Evolutionary conservation across 2,888 invertebrate species (phyloP).

Genomic region (Agriotes lineatus): DNA sequence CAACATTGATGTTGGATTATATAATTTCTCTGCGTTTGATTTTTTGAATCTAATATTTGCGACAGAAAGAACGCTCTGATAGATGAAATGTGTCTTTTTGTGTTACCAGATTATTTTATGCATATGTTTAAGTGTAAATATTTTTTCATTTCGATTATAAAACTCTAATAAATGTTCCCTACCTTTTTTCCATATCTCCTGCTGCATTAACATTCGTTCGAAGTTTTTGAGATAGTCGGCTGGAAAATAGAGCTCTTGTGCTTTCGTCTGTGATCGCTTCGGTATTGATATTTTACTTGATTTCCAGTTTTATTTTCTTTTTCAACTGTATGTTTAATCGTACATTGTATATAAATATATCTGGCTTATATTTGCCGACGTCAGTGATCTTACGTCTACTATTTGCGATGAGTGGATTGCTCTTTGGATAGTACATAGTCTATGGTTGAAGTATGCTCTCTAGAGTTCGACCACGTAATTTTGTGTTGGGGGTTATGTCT

Average conservation of each 20-base stretch:
- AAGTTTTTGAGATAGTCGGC: not conserved
- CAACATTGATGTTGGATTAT: too few species aligned
- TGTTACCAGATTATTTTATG: too few species aligned
- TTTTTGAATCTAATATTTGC: too few species aligned
- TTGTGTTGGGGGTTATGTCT: not conserved
- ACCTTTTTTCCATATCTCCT: not conserved
- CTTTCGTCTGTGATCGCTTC: too few species aligned
- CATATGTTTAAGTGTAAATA: too few species aligned
- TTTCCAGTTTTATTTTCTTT: not conserved
- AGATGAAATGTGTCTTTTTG: too few species aligned
- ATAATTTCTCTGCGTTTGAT: too few species aligned
- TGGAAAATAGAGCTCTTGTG: not conserved
- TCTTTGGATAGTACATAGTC: too few species aligned
- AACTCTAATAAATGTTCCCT: too few species aligned
- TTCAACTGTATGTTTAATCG: not conserved
- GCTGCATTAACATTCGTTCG: not conserved
- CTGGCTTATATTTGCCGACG: not conserved
- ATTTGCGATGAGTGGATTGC: too few species aligned
- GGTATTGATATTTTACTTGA: not conserved
- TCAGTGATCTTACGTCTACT: not conserved
- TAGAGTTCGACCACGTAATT: not conserved
- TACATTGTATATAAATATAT: not conserved
- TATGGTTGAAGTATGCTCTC: not conserved
- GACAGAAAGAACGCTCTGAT: too few species aligned
- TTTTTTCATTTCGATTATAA: too few species aligned